Evolutionary conservation across 2,113 vertebrate genomes (phyloP).

Genomic region (Sylvietta virens): DNA sequence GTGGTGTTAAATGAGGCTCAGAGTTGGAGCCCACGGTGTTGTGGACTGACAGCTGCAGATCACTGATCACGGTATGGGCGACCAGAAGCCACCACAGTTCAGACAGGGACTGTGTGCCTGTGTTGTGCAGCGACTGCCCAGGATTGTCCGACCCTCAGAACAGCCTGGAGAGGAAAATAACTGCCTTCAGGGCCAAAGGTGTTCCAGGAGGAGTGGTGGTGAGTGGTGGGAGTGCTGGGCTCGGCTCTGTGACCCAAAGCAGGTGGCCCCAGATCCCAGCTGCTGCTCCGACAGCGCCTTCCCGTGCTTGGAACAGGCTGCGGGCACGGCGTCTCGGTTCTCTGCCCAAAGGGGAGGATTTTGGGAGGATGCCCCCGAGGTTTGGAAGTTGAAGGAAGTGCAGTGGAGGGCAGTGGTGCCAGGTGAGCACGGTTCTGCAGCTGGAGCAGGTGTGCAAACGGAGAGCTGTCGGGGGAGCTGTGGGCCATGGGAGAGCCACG

Average conservation of each 20-base stretch:
- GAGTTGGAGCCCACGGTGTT: rapidly evolving
- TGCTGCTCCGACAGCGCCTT: rapidly evolving
- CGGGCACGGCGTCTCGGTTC: rapidly evolving
- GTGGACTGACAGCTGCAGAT: neutral
- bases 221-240: rapidly evolving
- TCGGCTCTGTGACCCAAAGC: rapidly evolving
- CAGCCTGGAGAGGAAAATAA: neutral
- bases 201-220: neutral
- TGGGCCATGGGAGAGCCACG: rapidly evolving
- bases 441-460: rapidly evolving
- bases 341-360: rapidly evolving
- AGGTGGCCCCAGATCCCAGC: rapidly evolving
- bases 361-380: neutral
- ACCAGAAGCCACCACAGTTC: rapidly evolving
- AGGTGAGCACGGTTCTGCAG: neutral
- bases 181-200: neutral
- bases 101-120: rapidly evolving
- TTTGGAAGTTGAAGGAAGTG: neutral
- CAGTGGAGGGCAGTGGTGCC: neutral
- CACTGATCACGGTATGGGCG: rapidly evolving
- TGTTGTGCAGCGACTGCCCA: rapidly evolving
- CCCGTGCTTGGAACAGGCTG: neutral
- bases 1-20: neutral
- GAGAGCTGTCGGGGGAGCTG: rapidly evolving
- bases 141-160: rapidly evolving